Conservation (phyloP, 2,888 invertebrate genomes). For the Gryllus longicercus region DNA sequence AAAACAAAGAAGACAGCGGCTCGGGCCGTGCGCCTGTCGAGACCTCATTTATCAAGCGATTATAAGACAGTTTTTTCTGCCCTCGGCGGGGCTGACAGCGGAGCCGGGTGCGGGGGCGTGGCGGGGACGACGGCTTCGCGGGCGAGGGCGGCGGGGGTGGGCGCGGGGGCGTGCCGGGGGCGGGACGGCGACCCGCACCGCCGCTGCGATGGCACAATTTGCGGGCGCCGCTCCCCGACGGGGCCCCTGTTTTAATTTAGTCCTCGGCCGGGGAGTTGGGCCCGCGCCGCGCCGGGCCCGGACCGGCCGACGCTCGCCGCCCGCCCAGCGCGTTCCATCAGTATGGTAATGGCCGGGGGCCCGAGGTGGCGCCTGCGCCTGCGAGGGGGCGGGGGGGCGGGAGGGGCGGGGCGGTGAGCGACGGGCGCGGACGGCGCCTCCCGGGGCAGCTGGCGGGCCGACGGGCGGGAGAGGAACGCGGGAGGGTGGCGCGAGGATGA, state of each 20-base stretch:
- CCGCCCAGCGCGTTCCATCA: not conserved
- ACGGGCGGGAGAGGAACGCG: too few species aligned
- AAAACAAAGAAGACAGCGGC: slow-evolving; percentile 17
- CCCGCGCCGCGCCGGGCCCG: not conserved
- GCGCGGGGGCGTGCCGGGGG: not conserved
- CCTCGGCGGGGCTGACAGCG: not conserved
- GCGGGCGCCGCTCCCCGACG: not conserved
- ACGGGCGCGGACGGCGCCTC: too few species aligned
- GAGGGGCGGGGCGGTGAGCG: too few species aligned
- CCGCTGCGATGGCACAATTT: slow-evolving; percentile 2
- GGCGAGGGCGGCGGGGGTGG: not conserved
- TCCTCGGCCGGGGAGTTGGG: not conserved
- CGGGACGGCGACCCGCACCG: not conserved
- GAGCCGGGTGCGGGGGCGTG: not conserved
- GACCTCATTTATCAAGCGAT: slow-evolving; percentile 1
- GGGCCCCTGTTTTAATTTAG: slow-evolving; percentile 11
- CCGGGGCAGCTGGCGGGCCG: too few species aligned
- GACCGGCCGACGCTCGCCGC: not conserved
- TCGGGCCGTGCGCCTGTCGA: not conserved
- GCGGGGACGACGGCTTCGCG: not conserved
- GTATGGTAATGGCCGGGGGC: not conserved
- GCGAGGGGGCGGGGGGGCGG: too few species aligned
- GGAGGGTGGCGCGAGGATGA: too few species aligned
- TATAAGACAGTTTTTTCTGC: slow-evolving; percentile 10
- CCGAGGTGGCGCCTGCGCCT: too few species aligned